These are phyloP conservation scores for Dermochelys coriacea DNA, from an alignment of 2,797 vertebrate genomes.

Conservation along the genomic window DNA sequence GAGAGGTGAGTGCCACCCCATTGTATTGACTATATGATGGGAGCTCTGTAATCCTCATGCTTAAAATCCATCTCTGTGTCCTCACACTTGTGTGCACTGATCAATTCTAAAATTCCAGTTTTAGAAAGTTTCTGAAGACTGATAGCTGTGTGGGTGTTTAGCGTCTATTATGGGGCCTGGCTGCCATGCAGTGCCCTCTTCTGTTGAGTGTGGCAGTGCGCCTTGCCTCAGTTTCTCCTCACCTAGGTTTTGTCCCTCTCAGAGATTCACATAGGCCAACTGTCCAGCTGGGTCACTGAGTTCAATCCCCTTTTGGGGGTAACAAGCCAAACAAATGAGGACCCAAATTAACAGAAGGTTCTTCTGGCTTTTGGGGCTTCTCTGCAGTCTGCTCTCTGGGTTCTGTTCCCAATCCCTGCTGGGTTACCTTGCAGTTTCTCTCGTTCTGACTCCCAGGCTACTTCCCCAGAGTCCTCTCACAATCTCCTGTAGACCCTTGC, in stretches of 20 bases:
- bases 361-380: background rate
- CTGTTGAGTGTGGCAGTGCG: background rate
- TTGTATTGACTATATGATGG: too few relatives aligned
- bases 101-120: background rate
- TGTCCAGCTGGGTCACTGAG: background rate
- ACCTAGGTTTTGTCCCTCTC: background rate
- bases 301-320: background rate
- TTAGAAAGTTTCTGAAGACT: background rate
- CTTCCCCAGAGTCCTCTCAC: background rate
- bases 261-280: background rate
- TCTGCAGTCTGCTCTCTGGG: background rate
- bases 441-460: background rate
- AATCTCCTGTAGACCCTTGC: background rate
- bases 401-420: background rate
- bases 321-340: background rate
- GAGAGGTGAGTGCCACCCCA: background rate
- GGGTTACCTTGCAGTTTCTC: background rate
- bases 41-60: background rate
- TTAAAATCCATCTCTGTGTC: background rate
- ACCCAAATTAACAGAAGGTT: background rate
- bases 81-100: background rate
- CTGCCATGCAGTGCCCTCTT: background rate
- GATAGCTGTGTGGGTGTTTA: background rate
- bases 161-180: background rate
- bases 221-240: background rate